Evolutionary conservation across 2,113 vertebrate species (phyloP), one percentile per base, ranked within the genome.

Genomic region (Gobiocypris rarus): DNA sequence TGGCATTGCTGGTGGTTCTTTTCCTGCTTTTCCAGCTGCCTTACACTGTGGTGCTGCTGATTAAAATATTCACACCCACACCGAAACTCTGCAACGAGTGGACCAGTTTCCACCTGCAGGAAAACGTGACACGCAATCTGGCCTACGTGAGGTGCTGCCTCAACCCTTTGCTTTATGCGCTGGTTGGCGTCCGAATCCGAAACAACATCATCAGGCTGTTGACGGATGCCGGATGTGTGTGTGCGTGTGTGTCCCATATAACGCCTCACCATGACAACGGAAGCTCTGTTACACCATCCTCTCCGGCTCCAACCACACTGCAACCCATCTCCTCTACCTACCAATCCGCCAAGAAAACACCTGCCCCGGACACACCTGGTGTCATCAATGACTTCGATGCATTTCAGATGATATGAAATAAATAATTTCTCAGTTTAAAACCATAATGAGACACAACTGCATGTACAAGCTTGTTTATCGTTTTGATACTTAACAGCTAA

Each of bases 101-200:
- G 89, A 91, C 87, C 14, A 86, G 59, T 83, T 92, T 93, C 84
- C 94, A 94, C 14, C 69, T 97, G 86, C 87, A 93, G 0, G 93
- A 97, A 90, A 94, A 96, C 84, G 63, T 96, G 63, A 97, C 97
- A 0, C 92, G 95, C 3, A 95, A 93, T 17, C 84, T 99, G 90
- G 97, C 96, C 0, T 97, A 95, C 69, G 89, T 93, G 75, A 96
- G 97, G 89, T 99, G 97, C 84, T 96, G 96, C 90, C 95, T 99
- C 85, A 99, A 99, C 86, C 98, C 98, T 0, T 65, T 98, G 82
- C 95, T 98, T 48, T 99, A 99, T 0, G 96, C 95, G 17, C 95
- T 99, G 84, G 89, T 98, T 24, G 96, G 97, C 0, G 94, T 96
- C 31, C 94, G 96, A 13, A 99, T 99, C 93, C 94, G 97, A 3